These are phyloP conservation scores for Coptotermes formosanus DNA, from an alignment of 1,140 invertebrate genomes.

Conservation along the genomic window DNA sequence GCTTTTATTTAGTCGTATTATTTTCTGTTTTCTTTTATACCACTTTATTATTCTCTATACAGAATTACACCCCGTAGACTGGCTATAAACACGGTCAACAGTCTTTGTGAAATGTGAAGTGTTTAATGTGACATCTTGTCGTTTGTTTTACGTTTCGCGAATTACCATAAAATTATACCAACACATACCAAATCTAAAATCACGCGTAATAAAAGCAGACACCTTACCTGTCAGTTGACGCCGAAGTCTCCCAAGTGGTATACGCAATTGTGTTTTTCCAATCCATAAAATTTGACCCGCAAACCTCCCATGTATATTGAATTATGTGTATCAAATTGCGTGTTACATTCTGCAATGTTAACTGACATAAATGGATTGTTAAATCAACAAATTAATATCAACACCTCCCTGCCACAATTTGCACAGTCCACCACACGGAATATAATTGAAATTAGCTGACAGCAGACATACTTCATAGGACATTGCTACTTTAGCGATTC, in stretches of 20 bases:
- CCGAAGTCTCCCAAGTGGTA: not conserved
- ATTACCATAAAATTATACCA: not conserved
- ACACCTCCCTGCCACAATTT: not conserved
- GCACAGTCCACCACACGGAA: not conserved
- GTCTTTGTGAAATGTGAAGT: too few species aligned
- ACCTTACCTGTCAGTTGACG: not conserved
- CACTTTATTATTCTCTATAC: too few species aligned
- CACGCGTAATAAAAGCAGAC: not conserved
- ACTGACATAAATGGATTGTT: not conserved
- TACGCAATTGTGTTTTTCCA: not conserved
- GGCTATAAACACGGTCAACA: too few species aligned
- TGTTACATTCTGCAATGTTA: not conserved
- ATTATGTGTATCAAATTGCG: not conserved
- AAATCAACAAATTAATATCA: not conserved
- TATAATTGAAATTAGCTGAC: not conserved
- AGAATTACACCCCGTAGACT: too few species aligned
- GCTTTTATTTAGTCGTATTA: too few species aligned
- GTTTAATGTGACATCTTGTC: too few species aligned
- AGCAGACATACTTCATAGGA: not conserved
- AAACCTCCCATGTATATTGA: not conserved
- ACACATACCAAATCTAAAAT: not conserved
- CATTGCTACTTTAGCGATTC: not conserved
- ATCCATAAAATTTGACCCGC: not conserved
- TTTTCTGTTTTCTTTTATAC: too few species aligned
- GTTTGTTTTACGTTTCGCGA: not conserved